phyloP scores from a whole-genome alignment of 2,113 vertebrate species.

The Cisticola juncidis region DNA sequence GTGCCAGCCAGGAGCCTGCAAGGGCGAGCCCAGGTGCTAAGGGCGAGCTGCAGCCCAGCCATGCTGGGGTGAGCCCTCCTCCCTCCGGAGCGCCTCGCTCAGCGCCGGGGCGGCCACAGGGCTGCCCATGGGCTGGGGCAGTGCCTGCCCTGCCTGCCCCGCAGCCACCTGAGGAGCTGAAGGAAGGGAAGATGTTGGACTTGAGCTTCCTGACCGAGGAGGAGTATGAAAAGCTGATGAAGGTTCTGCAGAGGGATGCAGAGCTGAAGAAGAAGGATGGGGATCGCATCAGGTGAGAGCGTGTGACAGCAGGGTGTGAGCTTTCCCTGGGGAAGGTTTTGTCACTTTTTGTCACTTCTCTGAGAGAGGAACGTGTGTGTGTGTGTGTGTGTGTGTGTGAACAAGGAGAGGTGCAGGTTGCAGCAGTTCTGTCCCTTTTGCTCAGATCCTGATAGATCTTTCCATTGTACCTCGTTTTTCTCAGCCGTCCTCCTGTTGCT shows the following conservation, averaged over 20 bases:
- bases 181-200: slow-evolving; percentile 66
- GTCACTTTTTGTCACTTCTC: not conserved
- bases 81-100: not conserved
- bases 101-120: not conserved
- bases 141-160: not conserved
- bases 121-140: slow-evolving; percentile 30
- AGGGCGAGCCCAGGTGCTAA: not conserved
- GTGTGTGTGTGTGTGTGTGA: not conserved
- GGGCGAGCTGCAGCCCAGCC: not conserved
- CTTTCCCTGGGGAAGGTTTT: not conserved
- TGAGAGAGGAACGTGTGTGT: not conserved
- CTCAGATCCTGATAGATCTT: not conserved
- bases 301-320: not conserved
- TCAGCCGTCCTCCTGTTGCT: not conserved
- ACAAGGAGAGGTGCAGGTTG: not conserved
- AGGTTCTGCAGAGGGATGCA: slow-evolving; percentile 74
- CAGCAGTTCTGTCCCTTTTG: not conserved
- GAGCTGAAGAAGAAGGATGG: slow-evolving; percentile 74
- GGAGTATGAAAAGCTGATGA: slow-evolving; percentile 72
- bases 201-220: slow-evolving; percentile 73
- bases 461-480: not conserved
- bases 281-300: slow-evolving; percentile 73
- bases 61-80: slow-evolving; percentile 10
- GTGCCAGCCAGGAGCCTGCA: not conserved
- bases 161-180: not conserved